Evolutionary conservation across 2,888 invertebrate genomes (phyloP), one percentile per base, ranked within the genome.

Genomic region (Athalia rosae): DNA sequence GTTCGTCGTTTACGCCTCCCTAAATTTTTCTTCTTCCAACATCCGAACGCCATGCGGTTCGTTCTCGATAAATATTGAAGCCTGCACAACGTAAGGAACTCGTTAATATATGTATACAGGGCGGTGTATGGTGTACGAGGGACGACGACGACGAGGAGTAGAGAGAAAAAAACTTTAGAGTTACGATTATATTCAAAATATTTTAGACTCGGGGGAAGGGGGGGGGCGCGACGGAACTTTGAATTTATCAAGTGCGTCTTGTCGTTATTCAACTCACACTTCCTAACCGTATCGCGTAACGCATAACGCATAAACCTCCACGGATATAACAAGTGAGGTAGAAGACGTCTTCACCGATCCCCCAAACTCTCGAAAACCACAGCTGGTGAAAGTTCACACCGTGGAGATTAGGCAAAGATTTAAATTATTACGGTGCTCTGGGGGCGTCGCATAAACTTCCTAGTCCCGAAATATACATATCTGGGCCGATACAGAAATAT

Each of bases 121-220:
- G 28, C 28, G n/a, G 71, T 45, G 50, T 8, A 45, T 45, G 15
- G 64, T 9, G 47, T 4, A n/a, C 6, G 13, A 45, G 15, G 58
- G 43, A 58, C 43, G 28, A 9, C 48, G 8, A 48, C 15, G 50
- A 13, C 28, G 48, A 66, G 4, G 58, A 71, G 13, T 11, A 53
- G 56, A 48, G 45, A 69, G 11, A 28, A 53, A 71, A 13, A 45
- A 56, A 71, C n/a, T 71, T 13, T 7, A 71, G 45, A 71, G 71
- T 71, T 71, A 71, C 71, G 71, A 71, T 71, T 71, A 71, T 71
- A 50, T 56, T 71, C 43, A 45, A 71, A 71, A 71, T 71, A 58
- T 71, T 45, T 71, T 43, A 71, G 71, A 53, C 53, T 50, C 67
- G 50, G 41, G 50, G 28, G n/a, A n/a, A n/a, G n/a, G n/a, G n/a